phyloP scores from a whole-genome alignment of 2,113 vertebrate genomes.

The Sylvilagus bachmani region DNA sequence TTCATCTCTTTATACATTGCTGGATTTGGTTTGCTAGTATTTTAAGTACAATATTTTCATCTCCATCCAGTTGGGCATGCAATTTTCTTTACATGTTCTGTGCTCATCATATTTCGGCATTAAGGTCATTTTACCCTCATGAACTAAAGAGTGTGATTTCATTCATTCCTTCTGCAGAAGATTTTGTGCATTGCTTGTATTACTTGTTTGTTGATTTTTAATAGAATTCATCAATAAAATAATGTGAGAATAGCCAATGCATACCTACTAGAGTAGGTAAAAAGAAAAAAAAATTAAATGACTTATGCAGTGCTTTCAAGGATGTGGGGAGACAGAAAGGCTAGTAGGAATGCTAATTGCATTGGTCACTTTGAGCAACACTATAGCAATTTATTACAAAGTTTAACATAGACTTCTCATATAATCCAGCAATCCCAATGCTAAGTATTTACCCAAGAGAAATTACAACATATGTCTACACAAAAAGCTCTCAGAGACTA shows the following conservation, averaged over 20 bases:
- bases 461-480: neutral
- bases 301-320: neutral
- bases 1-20: neutral
- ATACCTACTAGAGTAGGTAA: neutral
- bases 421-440: neutral
- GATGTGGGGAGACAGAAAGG: neutral
- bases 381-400: neutral
- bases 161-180: neutral
- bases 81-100: neutral
- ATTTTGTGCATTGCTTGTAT: neutral
- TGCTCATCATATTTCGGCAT: neutral
- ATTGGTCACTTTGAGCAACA: neutral
- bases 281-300: neutral
- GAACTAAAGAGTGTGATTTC: neutral
- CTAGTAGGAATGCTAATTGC: neutral
- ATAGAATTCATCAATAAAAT: neutral
- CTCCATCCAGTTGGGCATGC: neutral
- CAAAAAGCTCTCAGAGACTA: neutral
- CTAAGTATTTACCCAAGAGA: neutral
- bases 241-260: neutral
- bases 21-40: neutral
- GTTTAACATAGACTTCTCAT: neutral
- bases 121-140: neutral
- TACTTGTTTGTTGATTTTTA: neutral
- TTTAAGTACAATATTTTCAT: neutral